Evolutionary conservation across 2,113 vertebrate species (phyloP).

Genomic region (Vireo altiloquus): DNA sequence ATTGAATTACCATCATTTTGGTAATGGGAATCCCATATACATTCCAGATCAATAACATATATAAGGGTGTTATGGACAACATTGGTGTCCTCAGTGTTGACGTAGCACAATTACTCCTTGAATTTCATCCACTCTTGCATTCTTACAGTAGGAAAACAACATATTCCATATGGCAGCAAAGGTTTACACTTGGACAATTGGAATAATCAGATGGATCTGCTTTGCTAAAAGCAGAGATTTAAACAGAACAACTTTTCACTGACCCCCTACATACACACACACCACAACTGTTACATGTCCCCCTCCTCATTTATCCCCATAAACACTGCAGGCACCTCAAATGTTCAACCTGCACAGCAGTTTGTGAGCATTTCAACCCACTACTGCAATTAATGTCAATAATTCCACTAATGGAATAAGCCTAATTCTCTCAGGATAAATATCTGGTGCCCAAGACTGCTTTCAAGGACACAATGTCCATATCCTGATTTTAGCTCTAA

Average conservation of each 20-base stretch:
- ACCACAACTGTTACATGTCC: neutral
- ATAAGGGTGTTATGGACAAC: neutral
- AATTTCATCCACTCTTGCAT: neutral
- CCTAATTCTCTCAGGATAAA: neutral
- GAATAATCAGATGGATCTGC: neutral
- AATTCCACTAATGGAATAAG: neutral
- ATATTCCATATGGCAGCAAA: neutral
- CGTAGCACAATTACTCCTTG: neutral
- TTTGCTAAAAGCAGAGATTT: neutral
- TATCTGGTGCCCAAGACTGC: neutral
- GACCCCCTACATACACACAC: neutral
- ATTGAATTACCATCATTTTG: neutral
- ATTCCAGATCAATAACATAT: neutral
- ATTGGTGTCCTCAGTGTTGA: accelerated
- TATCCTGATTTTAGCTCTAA: neutral
- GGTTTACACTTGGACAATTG: neutral
- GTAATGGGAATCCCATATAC: neutral
- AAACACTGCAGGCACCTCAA: neutral
- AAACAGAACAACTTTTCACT: neutral
- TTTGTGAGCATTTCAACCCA: neutral
- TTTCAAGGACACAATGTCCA: neutral
- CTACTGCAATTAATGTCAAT: neutral
- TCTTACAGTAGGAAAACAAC: neutral
- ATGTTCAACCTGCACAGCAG: neutral
- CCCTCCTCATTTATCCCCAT: neutral